Evolutionary conservation across 2,113 vertebrate genomes (phyloP).

Genomic region (Papio anubis): DNA sequence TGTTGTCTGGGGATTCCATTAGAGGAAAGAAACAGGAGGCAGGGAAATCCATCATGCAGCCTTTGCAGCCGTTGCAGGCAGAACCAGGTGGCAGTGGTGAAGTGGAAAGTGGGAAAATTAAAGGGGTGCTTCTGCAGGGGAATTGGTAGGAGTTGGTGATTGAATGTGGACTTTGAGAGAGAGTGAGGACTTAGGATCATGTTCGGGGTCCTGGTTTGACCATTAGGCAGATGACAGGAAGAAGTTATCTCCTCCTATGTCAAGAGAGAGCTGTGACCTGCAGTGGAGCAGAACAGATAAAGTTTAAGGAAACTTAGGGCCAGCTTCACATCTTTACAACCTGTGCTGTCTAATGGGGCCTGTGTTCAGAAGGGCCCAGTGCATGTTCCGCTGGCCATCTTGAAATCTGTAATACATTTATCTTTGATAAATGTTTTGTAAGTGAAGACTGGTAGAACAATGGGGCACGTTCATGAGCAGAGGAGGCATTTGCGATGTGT

Average conservation of each 20-base stretch:
- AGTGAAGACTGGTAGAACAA: not conserved
- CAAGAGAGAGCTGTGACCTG: not conserved
- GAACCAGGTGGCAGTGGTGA: not conserved
- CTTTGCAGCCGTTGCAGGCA: not conserved
- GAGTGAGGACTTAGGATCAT: not conserved
- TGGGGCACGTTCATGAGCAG: not conserved
- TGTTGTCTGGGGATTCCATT: not conserved
- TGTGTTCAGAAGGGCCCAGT: not conserved
- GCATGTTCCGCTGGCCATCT: not conserved
- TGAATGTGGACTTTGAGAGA: not conserved
- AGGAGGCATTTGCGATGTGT: not conserved
- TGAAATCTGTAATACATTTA: not conserved
- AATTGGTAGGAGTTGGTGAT: not conserved
- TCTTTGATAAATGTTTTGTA: not conserved
- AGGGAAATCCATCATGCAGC: not conserved
- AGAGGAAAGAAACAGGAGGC: not conserved
- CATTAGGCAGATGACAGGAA: not conserved
- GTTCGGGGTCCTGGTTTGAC: not conserved
- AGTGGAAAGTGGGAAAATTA: not conserved
- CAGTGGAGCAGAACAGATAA: not conserved
- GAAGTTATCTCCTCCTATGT: not conserved
- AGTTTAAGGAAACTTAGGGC: not conserved
- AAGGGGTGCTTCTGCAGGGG: not conserved
- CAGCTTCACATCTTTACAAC: not conserved
- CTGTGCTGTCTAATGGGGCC: fast-evolving